Base-by-base conservation (phyloP, 1,140 invertebrate species). In the Catajapyx aquilonaris region DNA sequence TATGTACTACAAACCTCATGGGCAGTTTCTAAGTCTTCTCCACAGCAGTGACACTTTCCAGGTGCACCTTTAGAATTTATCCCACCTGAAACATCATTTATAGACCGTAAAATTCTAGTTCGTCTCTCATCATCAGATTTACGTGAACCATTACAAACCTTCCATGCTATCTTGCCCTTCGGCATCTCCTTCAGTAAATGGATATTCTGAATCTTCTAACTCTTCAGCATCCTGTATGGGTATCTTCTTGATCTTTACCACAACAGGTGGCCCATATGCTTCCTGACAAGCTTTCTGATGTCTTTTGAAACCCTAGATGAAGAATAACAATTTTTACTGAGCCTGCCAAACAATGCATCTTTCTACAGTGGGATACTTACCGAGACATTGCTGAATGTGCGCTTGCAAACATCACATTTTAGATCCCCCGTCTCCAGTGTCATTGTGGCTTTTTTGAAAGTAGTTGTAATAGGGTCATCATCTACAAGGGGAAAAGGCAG, bases 31-130 rank as follows among this genome's bases (percentile, higher is more conserved):
- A 53, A 41, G 22, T 62, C 59, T 52, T 65, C 63, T 15, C 60
- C 61, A 49, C 63, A 66, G 42, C 62, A 66, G 23, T 55, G 47
- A 47, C 64, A 65, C 13, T 57, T 46, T 37, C 56, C 51, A 13
- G 37, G 37, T 19, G 37, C 41, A 28, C 22, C 25, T 17, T 23
- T 22, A 22, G 35, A 11, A 16, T 23, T 5, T 22, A 16, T 5
- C 11, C 35, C 15, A 20, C 5, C n/a, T 20, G 16, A 21, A 20
- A 36, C 20, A 31, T 31, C 19, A n/a, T 38, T 4, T n/a, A n/a
- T n/a, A n/a, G n/a, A n/a, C n/a, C n/a, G n/a, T n/a, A n/a, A n/a
- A n/a, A n/a, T n/a, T n/a, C n/a, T n/a, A n/a, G n/a, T n/a, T n/a
- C n/a, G n/a, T n/a, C n/a, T n/a, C n/a, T n/a, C n/a, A n/a, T n/a